Conservation (phyloP, 2,797 vertebrate species). For the Sebastes jordani region DNA sequence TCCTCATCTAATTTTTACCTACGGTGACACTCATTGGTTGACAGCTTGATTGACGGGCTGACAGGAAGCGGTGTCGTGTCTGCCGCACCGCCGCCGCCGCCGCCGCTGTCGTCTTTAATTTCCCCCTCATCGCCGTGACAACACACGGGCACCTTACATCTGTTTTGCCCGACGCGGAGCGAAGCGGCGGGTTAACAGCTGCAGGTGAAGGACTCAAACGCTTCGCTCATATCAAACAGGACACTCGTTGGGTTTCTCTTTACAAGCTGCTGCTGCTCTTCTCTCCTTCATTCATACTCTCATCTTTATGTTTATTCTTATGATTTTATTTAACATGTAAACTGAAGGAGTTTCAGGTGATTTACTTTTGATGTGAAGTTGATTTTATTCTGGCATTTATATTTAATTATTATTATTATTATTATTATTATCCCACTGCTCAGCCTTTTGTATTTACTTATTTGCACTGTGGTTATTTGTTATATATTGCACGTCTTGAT, state of each 20-base stretch:
- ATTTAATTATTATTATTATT: too few species aligned
- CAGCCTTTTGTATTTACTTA: too few species aligned
- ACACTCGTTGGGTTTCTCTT: neutral
- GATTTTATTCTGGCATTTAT: too few species aligned
- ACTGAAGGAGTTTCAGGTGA: too few species aligned
- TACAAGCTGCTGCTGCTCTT: neutral
- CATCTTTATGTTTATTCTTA: neutral
- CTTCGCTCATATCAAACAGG: neutral
- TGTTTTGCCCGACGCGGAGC: conserved; percentile 17
- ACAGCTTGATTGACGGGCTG: conserved; percentile 64
- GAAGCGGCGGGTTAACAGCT: conserved; percentile 17
- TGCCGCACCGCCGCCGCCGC: conserved; percentile 37
- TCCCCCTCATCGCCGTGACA: conserved; percentile 50
- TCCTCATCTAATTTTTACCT: conserved; percentile 34
- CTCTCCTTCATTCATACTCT: neutral
- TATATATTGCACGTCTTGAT: too few species aligned
- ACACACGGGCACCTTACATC: conserved; percentile 38
- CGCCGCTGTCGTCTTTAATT: conserved; percentile 66
- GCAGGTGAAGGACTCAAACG: conserved; percentile 33
- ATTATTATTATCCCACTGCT: too few species aligned
- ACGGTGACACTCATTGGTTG: conserved; percentile 54
- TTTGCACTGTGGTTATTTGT: too few species aligned
- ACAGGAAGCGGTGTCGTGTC: conserved; percentile 49
- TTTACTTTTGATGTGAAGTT: too few species aligned
- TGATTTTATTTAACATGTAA: neutral